These are phyloP conservation scores for Apteryx owenii DNA, from an alignment of 2,113 vertebrate species.

Conservation along the genomic window DNA sequence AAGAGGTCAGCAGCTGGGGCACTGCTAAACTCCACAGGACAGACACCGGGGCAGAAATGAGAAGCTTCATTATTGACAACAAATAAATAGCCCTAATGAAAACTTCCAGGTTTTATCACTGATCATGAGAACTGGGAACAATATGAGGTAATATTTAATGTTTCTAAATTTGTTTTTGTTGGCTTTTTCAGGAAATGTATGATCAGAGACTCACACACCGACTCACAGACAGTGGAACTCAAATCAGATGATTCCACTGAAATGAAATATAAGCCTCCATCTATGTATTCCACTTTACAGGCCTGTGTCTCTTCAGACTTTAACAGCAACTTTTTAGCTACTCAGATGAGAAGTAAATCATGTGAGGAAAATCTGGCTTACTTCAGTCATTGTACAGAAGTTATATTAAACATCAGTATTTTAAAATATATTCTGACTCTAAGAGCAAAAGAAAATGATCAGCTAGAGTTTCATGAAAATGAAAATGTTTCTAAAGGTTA, in stretches of 20 bases:
- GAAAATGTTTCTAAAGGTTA: not conserved
- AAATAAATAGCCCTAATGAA: not conserved
- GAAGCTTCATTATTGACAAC: not conserved
- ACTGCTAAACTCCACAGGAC: not conserved
- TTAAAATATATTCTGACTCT: not conserved
- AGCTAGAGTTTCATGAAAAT: not conserved
- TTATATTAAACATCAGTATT: not conserved
- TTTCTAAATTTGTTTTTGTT: not conserved
- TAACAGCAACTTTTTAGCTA: not conserved
- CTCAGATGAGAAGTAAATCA: not conserved
- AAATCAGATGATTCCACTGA: not conserved
- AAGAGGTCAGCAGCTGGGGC: not conserved
- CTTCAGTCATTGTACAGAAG: not conserved
- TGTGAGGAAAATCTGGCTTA: not conserved
- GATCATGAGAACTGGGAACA: not conserved
- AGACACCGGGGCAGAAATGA: not conserved
- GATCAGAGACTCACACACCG: not conserved
- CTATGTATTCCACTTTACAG: not conserved
- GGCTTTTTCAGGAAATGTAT: not conserved
- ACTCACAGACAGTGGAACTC: not conserved
- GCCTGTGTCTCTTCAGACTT: not conserved
- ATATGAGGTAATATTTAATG: not conserved
- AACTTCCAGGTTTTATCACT: not conserved
- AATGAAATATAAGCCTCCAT: not conserved
- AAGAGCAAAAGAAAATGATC: not conserved